Percentiles rank a stretch among this genome's conserved stretches.
phyloP scores from a whole-genome alignment of 2,113 vertebrate species.

The Trogon melanurus region DNA sequence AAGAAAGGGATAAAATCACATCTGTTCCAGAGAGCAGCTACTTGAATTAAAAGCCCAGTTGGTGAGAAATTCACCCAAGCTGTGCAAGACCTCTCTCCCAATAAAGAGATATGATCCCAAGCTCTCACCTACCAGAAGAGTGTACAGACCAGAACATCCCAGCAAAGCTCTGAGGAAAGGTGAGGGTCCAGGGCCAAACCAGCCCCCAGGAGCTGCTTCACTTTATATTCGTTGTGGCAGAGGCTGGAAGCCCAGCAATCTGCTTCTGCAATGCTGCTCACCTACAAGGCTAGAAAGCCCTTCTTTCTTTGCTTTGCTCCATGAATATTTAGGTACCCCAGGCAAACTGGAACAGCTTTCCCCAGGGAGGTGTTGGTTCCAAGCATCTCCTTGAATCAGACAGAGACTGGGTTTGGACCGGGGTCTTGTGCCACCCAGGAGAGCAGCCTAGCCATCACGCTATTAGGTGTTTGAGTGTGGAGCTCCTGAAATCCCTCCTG shows the following conservation, averaged over 20 bases:
- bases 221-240: neutral
- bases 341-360: constrained; percentile 7
- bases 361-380: neutral
- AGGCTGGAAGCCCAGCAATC: neutral
- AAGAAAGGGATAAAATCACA: neutral
- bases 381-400: neutral
- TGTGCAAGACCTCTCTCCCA: neutral
- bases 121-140: neutral
- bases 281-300: neutral
- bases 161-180: neutral
- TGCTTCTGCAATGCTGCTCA: fast-evolving
- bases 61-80: neutral
- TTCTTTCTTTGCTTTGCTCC: neutral
- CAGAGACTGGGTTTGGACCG: neutral
- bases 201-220: fast-evolving
- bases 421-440: constrained; percentile 11
- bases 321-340: constrained; percentile 50
- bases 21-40: neutral
- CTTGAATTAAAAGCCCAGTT: neutral
- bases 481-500: constrained; percentile 30
- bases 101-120: fast-evolving
- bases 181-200: neutral
- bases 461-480: constrained; percentile 15
- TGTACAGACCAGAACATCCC: neutral
- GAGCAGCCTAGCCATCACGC: neutral